These are phyloP conservation scores for Garra rufa DNA, from an alignment of 2,113 vertebrate genomes.

Conservation along the genomic window DNA sequence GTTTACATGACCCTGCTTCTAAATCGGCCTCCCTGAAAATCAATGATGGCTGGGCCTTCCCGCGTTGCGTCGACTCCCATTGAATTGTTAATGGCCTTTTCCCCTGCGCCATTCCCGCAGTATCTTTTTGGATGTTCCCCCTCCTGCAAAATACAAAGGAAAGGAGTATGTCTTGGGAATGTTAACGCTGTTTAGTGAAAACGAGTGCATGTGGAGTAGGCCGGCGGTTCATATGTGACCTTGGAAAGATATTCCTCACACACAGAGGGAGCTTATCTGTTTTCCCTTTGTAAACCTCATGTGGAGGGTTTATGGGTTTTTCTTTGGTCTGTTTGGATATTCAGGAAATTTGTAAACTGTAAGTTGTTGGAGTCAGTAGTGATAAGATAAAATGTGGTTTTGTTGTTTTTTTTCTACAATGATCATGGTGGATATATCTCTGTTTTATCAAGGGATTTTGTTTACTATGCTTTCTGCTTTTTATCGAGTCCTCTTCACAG, in stretches of 20 bases:
- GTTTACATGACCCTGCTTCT: conserved; percentile 51
- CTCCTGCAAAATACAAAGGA: conserved; percentile 49
- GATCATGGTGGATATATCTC: neutral
- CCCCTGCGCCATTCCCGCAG: conserved; percentile 33
- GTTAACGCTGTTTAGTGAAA: conserved; percentile 49
- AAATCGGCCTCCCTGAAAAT: conserved; percentile 49
- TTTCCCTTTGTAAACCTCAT: conserved; percentile 44
- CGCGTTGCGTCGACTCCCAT: conserved; percentile 47
- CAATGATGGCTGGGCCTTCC: conserved; percentile 46
- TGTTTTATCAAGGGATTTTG: neutral
- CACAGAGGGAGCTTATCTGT: conserved; percentile 21
- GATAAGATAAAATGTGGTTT: neutral
- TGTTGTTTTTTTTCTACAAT: neutral
- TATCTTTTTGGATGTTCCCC: conserved; percentile 46
- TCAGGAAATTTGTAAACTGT: conserved; percentile 15
- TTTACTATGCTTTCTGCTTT: conserved; percentile 6
- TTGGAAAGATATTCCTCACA: conserved; percentile 49
- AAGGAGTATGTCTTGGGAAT: conserved; percentile 43
- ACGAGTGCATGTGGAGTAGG: conserved; percentile 39
- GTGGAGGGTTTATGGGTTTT: conserved; percentile 17
- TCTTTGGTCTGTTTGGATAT: conserved; percentile 38
- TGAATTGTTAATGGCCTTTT: conserved; percentile 60
- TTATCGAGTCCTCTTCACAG: neutral
- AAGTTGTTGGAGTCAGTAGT: neutral
- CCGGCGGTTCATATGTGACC: conserved; percentile 51